phyloP scores from a whole-genome alignment of 2,888 invertebrate genomes.

The Drosophila neutralis region DNA sequence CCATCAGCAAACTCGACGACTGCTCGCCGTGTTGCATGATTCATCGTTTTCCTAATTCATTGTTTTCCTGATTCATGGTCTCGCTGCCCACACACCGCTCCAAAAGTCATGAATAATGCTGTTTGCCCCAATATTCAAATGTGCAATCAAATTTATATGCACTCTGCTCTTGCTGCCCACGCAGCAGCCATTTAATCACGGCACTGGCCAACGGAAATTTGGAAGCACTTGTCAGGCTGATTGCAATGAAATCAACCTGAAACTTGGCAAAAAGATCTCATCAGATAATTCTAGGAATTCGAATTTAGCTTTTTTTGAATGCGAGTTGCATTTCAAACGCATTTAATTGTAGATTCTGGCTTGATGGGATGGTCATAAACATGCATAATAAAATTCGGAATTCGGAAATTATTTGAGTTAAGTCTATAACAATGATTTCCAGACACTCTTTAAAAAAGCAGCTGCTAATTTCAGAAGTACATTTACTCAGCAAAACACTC shows the following conservation, averaged over 20 bases:
- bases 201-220: conserved; percentile 3
- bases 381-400: not conserved
- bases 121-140: conserved; percentile 48
- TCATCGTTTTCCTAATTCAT: not conserved
- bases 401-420: not conserved
- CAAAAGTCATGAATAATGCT: conserved; percentile 63
- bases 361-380: not conserved
- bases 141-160: conserved; percentile 70
- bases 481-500: not conserved
- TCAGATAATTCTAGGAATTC: not conserved
- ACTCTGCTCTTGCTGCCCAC: conserved; percentile 27
- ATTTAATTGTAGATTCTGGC: not conserved
- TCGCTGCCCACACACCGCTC: not conserved
- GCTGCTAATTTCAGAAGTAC: not conserved
- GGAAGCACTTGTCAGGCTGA: conserved; percentile 4
- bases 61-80: not conserved
- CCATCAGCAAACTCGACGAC: conserved; percentile 14
- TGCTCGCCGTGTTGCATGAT: not conserved
- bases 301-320: not conserved
- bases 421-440: not conserved
- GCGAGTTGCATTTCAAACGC: not conserved
- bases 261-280: not conserved
- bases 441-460: not conserved
- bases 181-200: conserved; percentile 35
- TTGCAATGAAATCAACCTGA: not conserved